Evolutionary conservation across 2,113 vertebrate species (phyloP), one percentile per base, ranked within the genome.

Genomic region (Pachycephala philippinensis): DNA sequence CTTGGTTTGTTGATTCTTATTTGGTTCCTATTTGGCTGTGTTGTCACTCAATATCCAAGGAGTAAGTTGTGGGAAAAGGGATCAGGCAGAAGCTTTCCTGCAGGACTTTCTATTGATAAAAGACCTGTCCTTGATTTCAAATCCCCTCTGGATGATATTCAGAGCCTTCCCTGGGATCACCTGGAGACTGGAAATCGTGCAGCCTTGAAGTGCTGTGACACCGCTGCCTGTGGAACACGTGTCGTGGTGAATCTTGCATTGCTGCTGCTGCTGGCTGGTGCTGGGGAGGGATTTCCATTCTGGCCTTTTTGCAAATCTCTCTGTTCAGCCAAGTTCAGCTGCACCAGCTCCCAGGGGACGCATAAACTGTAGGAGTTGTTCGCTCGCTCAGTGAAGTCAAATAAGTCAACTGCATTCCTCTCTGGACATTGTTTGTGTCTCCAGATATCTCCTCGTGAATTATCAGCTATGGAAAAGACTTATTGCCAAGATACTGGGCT

Each of bases 301-400:
- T 19, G 65, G 42, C 44, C 30, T 4, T 70, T 89, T 19, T 68
- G 70, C 39, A 72, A n/a, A 56, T 52, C n/a, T 47, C 33, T 59
- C 35, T 63, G 59, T 3, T 30, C 21, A 68, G 44, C 74, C 83
- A 14, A 33, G 33, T 63, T 64, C n/a, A 66, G 83, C 56, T 1
- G 3, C 39, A 76, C 21, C 37, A 59, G 52, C 54, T 83, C 83
- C 56, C 52, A 47, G 50, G 68, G 71, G 85, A 90, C 13, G 4
- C 19, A 35, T 10, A 26, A 84, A 54, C 68, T 44, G 21, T 4
- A 66, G 80, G 1, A 12, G 54, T 15, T 70, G n/a, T 44, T 31
- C 0, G 0, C 28, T 82, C 1, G 0, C 54, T 84, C 2, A 0
- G 47, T 44, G 69, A 49, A 85, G 93, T 56, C 0, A 1, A 21